These are phyloP conservation scores for Pygocentrus nattereri DNA, from an alignment of 2,797 vertebrate species.

Conservation along the genomic window DNA sequence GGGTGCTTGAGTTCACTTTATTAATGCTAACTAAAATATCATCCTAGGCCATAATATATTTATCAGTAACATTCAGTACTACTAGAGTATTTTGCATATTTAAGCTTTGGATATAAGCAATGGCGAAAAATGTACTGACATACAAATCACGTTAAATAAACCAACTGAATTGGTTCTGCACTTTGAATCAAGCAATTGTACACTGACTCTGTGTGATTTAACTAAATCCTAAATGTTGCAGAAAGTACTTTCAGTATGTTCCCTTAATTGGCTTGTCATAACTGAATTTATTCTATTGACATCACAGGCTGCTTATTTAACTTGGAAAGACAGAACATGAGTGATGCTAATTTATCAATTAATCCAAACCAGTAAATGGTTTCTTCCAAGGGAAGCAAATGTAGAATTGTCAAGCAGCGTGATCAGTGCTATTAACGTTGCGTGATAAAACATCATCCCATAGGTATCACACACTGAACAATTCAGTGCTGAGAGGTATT, in stretches of 20 bases:
- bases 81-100: neutral
- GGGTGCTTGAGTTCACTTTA: neutral
- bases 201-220: neutral
- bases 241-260: neutral
- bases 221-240: neutral
- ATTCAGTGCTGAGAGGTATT: neutral
- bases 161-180: no score
- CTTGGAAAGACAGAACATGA: neutral
- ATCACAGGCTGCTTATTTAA: neutral
- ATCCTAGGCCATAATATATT: neutral
- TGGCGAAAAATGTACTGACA: neutral
- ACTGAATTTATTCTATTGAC: neutral
- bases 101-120: neutral
- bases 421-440: conserved; percentile 24
- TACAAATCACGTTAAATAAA: no score
- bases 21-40: neutral
- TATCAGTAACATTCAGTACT: neutral
- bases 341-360: neutral
- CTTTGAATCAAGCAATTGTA: neutral
- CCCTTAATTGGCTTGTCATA: neutral
- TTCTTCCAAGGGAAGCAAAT: neutral
- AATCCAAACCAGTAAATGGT: conserved; percentile 2
- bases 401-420: conserved; percentile 1
- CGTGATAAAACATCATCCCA: neutral
- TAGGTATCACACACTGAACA: neutral